Base-by-base conservation (phyloP, 2,888 invertebrate genomes). In the Tridacna crocea region DNA sequence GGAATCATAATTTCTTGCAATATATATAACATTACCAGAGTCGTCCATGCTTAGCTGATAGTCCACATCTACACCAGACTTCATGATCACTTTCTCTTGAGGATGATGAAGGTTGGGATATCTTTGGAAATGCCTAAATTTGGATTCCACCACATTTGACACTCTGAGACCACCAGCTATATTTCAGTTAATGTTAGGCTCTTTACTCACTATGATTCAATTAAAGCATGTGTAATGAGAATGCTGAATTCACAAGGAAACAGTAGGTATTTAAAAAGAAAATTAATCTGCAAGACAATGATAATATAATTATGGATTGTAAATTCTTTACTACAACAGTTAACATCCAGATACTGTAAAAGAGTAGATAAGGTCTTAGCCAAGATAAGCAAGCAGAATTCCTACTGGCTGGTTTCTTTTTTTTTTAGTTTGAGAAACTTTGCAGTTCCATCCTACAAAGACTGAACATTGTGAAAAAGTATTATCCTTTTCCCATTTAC, bases 121-220 rank as follows among this genome's bases (percentile, higher is more conserved):
- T 61, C 60, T 73, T 27, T 55, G 60, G 26, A 60, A 73, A 11
- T 46, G 27, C 17, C 73, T 73, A 22, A 58, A 60, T 36, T 60
- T 27, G 8, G 68, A 36, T 12, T 68, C 48, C 17, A 48, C 68
- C 15, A 68, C 68, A 68, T 68, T 47, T 10, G 68, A 11, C 19
- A 68, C 48, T 46, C 47, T 68, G 22, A 47, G 68, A 13, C 68
- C 68, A 19, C 47, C 48, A 22, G 68, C 47, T 47, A 68, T 68
- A 22, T 8, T 68, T 65, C 6, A 22, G 13, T 24, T 22, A 61
- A 4, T 3, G 19, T n/a, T 61, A 24, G 13, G 4, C 3, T 61
- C 22, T 12, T 24, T 61, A 13, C 24, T 22, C 13, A 24, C 61
- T 22, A 22, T 61, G 1, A 13, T 13, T 13, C 24, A 61, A 13